Evolutionary conservation across 2,888 invertebrate genomes (phyloP).

Genomic region (Schizaphis graminum): DNA sequence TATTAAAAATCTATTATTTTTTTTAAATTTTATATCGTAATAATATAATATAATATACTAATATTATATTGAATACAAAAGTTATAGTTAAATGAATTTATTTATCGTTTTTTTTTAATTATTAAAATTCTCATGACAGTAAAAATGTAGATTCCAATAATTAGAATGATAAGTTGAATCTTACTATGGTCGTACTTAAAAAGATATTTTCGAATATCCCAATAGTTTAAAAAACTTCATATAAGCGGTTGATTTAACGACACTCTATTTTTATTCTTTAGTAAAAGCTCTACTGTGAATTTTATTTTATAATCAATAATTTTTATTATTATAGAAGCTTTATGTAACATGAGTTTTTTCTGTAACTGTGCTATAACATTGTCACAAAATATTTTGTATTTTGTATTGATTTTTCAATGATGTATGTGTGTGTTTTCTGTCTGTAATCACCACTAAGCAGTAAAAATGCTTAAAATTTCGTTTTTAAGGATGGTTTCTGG

Average conservation of each 20-base stretch:
- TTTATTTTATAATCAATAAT: background rate
- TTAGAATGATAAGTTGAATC: background rate
- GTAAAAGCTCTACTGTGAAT: background rate
- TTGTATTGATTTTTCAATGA: no score
- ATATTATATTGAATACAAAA: background rate
- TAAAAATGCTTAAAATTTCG: no score
- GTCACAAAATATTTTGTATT: background rate
- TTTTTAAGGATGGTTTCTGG: no score
- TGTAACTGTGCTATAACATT: background rate
- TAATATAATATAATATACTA: background rate
- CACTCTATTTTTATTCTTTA: background rate
- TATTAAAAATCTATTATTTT: background rate
- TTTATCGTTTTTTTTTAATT: background rate
- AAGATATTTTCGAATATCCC: background rate
- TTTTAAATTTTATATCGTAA: background rate
- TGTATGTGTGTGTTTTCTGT: no score
- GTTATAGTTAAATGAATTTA: background rate
- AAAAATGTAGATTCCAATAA: background rate
- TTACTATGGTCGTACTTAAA: background rate
- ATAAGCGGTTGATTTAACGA: no score
- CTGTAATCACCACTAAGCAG: no score
- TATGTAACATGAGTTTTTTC: background rate
- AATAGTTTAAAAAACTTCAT: background rate
- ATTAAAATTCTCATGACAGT: background rate
- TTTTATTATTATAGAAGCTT: background rate